Conservation (phyloP, 2,797 vertebrate species). For the Loris lydekkerianus region DNA sequence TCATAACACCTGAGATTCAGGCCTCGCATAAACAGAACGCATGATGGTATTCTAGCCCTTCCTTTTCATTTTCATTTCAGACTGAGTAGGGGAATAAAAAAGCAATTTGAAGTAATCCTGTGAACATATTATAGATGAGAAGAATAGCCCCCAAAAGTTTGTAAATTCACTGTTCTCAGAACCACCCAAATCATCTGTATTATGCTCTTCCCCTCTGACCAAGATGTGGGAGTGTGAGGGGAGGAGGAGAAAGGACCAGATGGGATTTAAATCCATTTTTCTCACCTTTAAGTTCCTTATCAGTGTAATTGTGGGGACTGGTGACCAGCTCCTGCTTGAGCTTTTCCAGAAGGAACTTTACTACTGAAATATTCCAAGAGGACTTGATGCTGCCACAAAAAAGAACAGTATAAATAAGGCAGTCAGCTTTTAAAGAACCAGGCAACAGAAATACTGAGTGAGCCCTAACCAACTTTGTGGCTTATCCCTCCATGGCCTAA, state of each 20-base stretch:
- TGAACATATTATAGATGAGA: not conserved
- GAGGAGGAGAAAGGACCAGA: not conserved
- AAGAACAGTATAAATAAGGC: not conserved
- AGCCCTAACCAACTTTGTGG: not conserved
- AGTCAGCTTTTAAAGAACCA: not conserved
- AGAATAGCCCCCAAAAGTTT: not conserved
- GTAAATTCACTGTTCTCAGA: conserved; percentile 53
- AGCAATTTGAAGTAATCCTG: conserved; percentile 32
- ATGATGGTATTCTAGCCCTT: not conserved
- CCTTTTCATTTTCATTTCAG: conserved; percentile 37
- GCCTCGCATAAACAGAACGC: not conserved
- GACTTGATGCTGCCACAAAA: conserved; percentile 87
- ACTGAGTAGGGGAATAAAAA: conserved; percentile 41
- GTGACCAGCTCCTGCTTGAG: conserved; percentile 87
- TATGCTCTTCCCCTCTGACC: conserved; percentile 1
- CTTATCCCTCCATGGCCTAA: not conserved
- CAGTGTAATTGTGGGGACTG: conserved; percentile 87
- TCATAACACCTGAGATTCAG: not conserved
- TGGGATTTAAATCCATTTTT: not conserved
- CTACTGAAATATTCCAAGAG: conserved; percentile 89
- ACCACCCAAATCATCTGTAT: conserved; percentile 26
- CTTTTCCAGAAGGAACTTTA: conserved; percentile 89
- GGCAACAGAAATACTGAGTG: not conserved
- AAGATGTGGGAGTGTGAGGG: not conserved
- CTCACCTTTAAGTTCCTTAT: conserved; percentile 89